A percentile compares a stretch with the other conserved stretches of the same genome.
Evolutionary conservation across 2,113 vertebrate species (phyloP).

Genomic region (Sinosuthora webbiana): DNA sequence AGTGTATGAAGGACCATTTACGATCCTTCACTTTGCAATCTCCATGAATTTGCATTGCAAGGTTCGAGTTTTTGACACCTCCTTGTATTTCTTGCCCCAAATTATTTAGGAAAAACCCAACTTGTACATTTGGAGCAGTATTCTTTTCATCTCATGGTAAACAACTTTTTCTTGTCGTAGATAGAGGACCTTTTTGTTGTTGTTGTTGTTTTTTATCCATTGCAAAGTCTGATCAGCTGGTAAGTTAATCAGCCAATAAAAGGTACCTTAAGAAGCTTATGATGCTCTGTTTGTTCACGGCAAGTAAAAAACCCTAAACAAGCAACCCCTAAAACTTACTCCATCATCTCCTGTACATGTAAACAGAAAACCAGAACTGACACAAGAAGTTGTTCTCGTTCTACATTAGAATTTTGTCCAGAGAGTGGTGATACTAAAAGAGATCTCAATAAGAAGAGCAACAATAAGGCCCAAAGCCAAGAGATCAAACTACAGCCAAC

Average conservation of each 20-base stretch:
- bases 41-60: neutral
- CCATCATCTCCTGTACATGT: neutral
- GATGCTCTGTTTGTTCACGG: neutral
- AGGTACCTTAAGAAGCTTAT: neutral
- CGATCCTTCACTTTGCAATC: neutral
- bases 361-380: neutral
- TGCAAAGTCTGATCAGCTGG: neutral
- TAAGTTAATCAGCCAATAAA: neutral
- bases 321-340: neutral
- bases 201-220: slow-evolving; percentile 19
- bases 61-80: neutral
- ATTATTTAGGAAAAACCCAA: neutral
- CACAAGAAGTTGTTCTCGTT: neutral
- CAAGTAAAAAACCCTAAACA: neutral
- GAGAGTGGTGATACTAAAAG: neutral
- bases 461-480: neutral
- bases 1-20: neutral
- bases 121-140: neutral
- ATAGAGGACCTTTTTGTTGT: neutral
- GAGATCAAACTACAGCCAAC: neutral
- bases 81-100: neutral
- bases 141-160: neutral
- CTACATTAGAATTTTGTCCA: neutral
- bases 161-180: neutral
- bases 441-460: neutral